Percentiles rank a stretch among this genome's conserved stretches.
phyloP scores from a whole-genome alignment of 2,113 vertebrate species.

The Glareola pratincola region DNA sequence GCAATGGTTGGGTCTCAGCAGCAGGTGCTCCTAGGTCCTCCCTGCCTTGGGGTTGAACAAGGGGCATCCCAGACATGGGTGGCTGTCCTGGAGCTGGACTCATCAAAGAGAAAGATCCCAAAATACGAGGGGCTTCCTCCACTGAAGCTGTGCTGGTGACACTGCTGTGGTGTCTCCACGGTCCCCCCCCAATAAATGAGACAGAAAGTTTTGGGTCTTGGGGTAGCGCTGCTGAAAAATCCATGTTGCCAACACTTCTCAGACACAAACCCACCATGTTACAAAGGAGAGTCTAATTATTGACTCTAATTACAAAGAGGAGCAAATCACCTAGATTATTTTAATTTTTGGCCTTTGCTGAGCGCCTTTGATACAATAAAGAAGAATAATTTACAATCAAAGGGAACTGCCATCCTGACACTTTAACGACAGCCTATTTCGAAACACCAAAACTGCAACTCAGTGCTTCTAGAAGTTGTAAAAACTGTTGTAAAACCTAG shows the following conservation, averaged over 20 bases:
- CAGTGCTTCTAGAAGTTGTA: neutral
- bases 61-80: neutral
- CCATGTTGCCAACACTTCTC: neutral
- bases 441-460: neutral
- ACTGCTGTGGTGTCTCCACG: neutral
- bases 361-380: neutral
- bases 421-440: neutral
- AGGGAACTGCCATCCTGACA: neutral
- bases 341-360: neutral
- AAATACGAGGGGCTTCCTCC: too few relatives aligned
- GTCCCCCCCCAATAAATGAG: accelerated
- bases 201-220: neutral
- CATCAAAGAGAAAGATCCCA: neutral
- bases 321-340: neutral
- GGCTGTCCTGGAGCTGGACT: neutral
- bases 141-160: neutral
- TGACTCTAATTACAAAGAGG: neutral
- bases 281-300: neutral
- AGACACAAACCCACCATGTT: neutral
- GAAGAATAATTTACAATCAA: neutral
- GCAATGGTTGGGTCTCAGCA: neutral
- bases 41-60: neutral
- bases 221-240: neutral
- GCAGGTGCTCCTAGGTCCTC: neutral
- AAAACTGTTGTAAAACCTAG: neutral